phyloP scores from a whole-genome alignment of 1,140 invertebrate species.

The Drosophila asahinai region DNA sequence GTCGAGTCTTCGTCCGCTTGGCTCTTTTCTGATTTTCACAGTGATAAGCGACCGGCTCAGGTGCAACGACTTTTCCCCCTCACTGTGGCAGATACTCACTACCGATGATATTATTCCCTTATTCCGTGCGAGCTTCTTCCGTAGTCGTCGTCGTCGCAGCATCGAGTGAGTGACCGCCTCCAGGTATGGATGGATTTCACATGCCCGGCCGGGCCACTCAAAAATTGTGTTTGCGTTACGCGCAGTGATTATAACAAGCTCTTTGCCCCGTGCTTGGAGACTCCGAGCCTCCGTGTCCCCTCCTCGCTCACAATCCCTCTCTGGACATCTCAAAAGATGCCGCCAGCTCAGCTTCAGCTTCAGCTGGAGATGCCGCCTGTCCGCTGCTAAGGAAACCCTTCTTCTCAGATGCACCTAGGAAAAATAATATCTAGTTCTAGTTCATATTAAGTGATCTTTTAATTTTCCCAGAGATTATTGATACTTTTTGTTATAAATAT shows the following conservation, averaged over 20 bases:
- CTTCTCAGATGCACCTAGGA: slow-evolving; percentile 1
- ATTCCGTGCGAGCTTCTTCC: slow-evolving; percentile 6
- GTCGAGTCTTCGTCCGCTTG: slow-evolving; percentile 15
- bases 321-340: slow-evolving; percentile 64
- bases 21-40: slow-evolving; percentile 51
- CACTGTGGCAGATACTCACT: slow-evolving; percentile 17
- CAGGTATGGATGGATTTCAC: slow-evolving; percentile 70
- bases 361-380: slow-evolving; percentile 7
- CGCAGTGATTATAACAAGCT: slow-evolving; percentile 78
- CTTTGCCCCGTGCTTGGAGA: not conserved
- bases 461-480: too few species aligned
- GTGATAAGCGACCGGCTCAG: slow-evolving; percentile 52
- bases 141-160: slow-evolving; percentile 20
- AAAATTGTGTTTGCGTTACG: slow-evolving; percentile 82
- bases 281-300: not conserved
- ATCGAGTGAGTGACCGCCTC: slow-evolving; percentile 45
- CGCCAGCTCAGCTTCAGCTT: slow-evolving; percentile 48
- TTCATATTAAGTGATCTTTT: not conserved
- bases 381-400: slow-evolving; percentile 1
- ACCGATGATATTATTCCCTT: slow-evolving; percentile 12
- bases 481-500: too few species aligned
- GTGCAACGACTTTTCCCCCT: slow-evolving; percentile 58
- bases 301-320: slow-evolving; percentile 25
- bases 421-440: not conserved
- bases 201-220: slow-evolving; percentile 71